phyloP scores from a whole-genome alignment of 2,797 vertebrate genomes.

The Knipowitschia caucasica region DNA sequence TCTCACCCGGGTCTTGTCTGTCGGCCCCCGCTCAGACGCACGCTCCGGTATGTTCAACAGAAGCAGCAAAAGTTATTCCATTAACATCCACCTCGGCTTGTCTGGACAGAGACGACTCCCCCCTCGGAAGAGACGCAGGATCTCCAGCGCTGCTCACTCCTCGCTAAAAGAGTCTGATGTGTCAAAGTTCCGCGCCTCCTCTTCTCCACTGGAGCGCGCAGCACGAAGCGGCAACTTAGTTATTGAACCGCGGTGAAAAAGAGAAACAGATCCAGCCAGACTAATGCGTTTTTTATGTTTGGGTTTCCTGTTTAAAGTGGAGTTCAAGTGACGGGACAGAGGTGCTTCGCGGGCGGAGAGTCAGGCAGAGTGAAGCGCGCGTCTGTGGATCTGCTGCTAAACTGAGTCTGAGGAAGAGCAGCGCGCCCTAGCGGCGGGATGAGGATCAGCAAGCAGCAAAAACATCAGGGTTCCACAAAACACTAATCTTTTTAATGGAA shows the following conservation, averaged over 20 bases:
- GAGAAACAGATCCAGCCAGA: slow-evolving; percentile 30
- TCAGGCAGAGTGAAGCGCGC: slow-evolving; percentile 50
- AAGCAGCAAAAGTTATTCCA: slow-evolving; percentile 57
- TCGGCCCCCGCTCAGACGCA: neutral
- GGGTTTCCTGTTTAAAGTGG: neutral
- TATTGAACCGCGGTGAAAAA: slow-evolving; percentile 28
- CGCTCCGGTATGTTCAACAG: slow-evolving; percentile 26
- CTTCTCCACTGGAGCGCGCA: slow-evolving; percentile 22
- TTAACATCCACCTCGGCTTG: slow-evolving; percentile 46
- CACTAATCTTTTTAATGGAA: no score
- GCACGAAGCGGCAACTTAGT: slow-evolving; percentile 48
- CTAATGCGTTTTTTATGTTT: neutral
- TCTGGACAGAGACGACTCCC: slow-evolving; percentile 8
- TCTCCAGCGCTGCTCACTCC: slow-evolving; percentile 38
- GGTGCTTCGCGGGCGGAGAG: slow-evolving; percentile 50
- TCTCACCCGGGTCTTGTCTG: slow-evolving; percentile 44
- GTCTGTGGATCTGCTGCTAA: slow-evolving; percentile 30
- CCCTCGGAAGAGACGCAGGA: slow-evolving; percentile 20
- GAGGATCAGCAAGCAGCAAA: neutral
- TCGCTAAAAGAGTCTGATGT: slow-evolving; percentile 24
- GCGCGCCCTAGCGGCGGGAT: slow-evolving; percentile 42
- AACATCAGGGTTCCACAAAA: no score
- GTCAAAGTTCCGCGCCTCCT: slow-evolving; percentile 57
- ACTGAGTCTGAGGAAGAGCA: slow-evolving; percentile 46
- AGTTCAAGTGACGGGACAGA: slow-evolving; percentile 50